Evolutionary conservation across 2,888 invertebrate species (phyloP).

Genomic region (Rhyacophila evoluta): DNA sequence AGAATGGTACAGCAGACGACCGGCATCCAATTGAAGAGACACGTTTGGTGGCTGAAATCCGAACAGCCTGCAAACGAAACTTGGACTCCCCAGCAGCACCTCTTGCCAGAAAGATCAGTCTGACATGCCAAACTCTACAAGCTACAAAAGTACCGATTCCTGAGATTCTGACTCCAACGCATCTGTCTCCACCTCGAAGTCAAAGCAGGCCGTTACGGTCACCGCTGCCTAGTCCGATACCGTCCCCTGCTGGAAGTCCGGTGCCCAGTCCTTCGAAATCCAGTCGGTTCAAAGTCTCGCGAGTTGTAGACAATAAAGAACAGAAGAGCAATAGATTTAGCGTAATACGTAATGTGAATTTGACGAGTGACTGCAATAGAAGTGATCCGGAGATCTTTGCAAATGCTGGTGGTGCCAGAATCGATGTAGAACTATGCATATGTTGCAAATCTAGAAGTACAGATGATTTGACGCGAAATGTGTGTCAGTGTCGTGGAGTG

Average conservation of each 20-base stretch:
- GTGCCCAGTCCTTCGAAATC: constrained; percentile 69
- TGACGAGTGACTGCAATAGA: neutral
- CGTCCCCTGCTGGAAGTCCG: constrained; percentile 77
- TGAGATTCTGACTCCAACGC: constrained; percentile 56
- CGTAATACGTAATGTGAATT: constrained; percentile 40
- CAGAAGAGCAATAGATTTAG: constrained; percentile 40
- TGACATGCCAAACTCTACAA: constrained; percentile 75
- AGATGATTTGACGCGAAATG: neutral
- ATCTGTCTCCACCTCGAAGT: constrained; percentile 56
- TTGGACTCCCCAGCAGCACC: constrained; percentile 58
- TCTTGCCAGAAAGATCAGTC: constrained; percentile 74
- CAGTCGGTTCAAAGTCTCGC: constrained; percentile 63
- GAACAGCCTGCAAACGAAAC: constrained; percentile 73
- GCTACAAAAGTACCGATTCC: constrained; percentile 45
- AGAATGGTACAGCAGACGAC: constrained; percentile 29
- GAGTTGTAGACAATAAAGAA: constrained; percentile 59
- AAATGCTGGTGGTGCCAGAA: neutral
- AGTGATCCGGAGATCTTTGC: neutral
- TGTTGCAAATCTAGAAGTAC: neutral
- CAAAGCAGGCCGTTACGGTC: constrained; percentile 70
- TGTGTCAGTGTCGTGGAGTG: neutral
- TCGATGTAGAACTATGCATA: neutral
- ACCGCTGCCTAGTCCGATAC: constrained; percentile 74
- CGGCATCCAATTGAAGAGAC: constrained; percentile 55
- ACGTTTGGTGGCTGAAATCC: constrained; percentile 71